A percentile compares a stretch with the other conserved stretches of the same genome.
Conservation (phyloP, 2,113 vertebrate genomes). For the Coptodon bakossiorum region DNA sequence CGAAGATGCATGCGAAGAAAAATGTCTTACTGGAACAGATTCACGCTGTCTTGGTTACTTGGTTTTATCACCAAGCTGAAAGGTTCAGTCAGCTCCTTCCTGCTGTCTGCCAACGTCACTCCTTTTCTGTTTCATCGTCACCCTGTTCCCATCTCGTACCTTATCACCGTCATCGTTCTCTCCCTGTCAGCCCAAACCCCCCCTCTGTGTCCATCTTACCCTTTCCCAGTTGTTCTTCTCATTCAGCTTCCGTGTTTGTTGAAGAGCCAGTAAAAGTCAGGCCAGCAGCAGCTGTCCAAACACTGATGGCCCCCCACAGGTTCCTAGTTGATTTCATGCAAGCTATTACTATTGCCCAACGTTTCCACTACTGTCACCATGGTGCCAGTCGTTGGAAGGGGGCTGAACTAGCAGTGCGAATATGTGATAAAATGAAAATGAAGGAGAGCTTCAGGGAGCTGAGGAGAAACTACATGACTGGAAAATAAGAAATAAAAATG, state of each 20-base stretch:
- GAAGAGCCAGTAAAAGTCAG: constrained; percentile 63
- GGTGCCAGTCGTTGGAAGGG: neutral
- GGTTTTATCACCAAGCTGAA: neutral
- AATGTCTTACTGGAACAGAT: neutral
- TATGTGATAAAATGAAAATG: neutral
- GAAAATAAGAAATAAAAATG: neutral
- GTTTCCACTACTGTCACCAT: constrained; percentile 33
- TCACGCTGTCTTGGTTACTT: neutral
- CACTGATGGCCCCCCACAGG: constrained; percentile 37
- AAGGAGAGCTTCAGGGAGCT: neutral
- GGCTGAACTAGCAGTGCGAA: neutral
- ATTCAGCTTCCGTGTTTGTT: constrained; percentile 58
- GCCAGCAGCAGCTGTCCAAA: constrained; percentile 71
- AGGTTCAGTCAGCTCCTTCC: neutral
- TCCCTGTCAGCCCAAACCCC: neutral
- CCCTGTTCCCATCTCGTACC: neutral
- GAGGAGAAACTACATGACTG: neutral
- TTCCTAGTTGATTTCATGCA: constrained; percentile 17
- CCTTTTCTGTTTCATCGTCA: neutral
- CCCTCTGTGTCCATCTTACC: constrained; percentile 8
- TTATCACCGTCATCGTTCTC: constrained; percentile 1
- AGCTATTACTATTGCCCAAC: constrained; percentile 15
- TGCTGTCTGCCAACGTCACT: neutral
- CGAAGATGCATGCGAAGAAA: neutral
- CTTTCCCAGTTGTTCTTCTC: constrained; percentile 2